Conservation (phyloP, 2,888 invertebrate genomes). For the Caenorhabditis drosophilae region DNA sequence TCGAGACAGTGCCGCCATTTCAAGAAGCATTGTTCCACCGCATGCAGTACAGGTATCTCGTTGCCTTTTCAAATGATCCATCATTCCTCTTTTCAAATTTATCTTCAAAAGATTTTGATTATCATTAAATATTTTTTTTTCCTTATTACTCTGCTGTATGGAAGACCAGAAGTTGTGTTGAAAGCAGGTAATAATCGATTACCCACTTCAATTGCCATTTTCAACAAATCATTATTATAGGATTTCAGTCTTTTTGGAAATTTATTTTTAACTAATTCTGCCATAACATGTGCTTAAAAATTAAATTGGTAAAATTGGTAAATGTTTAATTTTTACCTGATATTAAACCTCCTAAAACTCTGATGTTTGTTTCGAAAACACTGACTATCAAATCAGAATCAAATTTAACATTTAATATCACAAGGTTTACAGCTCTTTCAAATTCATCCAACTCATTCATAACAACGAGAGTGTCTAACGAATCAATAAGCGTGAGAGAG, state of each 20-base stretch:
- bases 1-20: constrained; percentile 84
- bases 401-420: constrained; percentile 86
- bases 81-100: constrained; percentile 69
- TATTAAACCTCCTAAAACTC: constrained; percentile 84
- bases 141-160: constrained; percentile 86
- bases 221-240: constrained; percentile 77
- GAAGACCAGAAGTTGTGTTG: constrained; percentile 95
- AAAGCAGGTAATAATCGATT: constrained; percentile 93
- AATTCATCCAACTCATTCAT: constrained; percentile 92
- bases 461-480: constrained; percentile 87
- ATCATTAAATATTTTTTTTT: neutral
- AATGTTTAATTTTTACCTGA: constrained; percentile 66
- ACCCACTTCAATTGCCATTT: constrained; percentile 89
- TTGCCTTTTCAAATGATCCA: constrained; percentile 57
- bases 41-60: constrained; percentile 84
- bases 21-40: constrained; percentile 94
- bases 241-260: constrained; percentile 72
- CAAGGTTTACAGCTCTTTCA: constrained; percentile 84
- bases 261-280: constrained; percentile 81
- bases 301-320: neutral
- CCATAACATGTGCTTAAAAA: constrained; percentile 81
- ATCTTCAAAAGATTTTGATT: constrained; percentile 38
- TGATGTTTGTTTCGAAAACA: constrained; percentile 96
- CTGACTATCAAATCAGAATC: constrained; percentile 93
- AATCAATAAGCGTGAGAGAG: constrained; percentile 91